phyloP scores from a whole-genome alignment of 2,797 vertebrate species.

The Esox lucius region DNA sequence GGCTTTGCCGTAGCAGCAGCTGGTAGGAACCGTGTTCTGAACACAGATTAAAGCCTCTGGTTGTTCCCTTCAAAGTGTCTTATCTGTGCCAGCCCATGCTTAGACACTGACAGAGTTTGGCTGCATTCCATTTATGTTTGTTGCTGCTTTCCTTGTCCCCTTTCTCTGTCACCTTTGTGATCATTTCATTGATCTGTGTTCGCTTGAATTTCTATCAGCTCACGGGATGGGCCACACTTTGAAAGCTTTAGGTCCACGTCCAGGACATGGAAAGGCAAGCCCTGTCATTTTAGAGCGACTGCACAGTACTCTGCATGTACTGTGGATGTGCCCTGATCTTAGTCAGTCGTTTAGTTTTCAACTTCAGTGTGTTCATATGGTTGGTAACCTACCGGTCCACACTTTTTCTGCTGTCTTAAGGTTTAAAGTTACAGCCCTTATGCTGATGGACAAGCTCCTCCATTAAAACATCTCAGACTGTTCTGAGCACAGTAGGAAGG shows the following conservation, averaged over 20 bases:
- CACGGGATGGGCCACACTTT: not conserved
- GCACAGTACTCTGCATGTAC: too few species aligned
- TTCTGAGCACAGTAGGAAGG: too few species aligned
- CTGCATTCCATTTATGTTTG: not conserved
- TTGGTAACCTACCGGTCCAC: too few species aligned
- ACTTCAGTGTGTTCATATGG: too few species aligned
- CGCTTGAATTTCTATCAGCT: not conserved
- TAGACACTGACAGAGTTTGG: not conserved
- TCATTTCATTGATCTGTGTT: not conserved
- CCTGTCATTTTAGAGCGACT: not conserved
- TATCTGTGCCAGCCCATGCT: constrained; percentile 1
- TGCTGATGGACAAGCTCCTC: too few species aligned
- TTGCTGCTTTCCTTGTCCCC: not conserved
- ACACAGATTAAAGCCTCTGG: constrained; percentile 23
- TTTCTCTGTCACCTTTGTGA: not conserved
- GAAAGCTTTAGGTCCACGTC: not conserved
- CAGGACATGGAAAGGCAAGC: not conserved
- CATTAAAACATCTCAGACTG: too few species aligned
- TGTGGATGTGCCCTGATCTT: too few species aligned
- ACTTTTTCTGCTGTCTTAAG: too few species aligned
- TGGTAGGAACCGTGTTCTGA: not conserved
- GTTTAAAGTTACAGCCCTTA: too few species aligned
- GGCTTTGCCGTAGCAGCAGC: not conserved
- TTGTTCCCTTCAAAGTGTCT: not conserved
- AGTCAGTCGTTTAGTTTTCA: too few species aligned